Evolutionary conservation across 2,113 vertebrate species (phyloP).

Genomic region (Elachura formosa): DNA sequence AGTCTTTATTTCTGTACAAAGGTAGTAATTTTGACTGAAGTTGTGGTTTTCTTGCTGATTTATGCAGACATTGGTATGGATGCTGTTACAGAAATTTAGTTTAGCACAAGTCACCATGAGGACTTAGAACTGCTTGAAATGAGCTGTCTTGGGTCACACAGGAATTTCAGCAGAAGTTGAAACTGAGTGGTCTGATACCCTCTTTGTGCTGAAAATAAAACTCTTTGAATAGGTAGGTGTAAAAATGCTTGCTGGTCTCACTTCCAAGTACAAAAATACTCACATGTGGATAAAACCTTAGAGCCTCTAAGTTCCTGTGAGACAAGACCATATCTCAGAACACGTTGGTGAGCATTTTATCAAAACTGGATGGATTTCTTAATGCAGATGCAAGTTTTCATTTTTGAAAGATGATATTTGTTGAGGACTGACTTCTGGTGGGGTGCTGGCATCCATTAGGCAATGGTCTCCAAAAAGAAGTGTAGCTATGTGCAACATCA

Average conservation of each 20-base stretch:
- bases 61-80: neutral
- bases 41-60: neutral
- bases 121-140: slow-evolving; percentile 21
- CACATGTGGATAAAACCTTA: neutral
- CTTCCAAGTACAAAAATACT: neutral
- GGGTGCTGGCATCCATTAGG: neutral
- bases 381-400: neutral
- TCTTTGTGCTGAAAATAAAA: slow-evolving; percentile 26
- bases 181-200: neutral
- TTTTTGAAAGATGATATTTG: neutral
- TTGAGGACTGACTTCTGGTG: neutral
- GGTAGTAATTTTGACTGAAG: neutral
- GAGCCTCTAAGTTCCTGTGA: neutral
- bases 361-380: neutral
- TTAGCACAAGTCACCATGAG: neutral
- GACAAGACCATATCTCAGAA: neutral
- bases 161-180: slow-evolving; percentile 29
- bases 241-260: slow-evolving; percentile 13
- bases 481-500: neutral
- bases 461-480: neutral
- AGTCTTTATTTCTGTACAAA: neutral
- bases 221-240: neutral
- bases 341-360: rapidly evolving
- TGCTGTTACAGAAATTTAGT: neutral
- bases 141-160: neutral